Evolutionary conservation across 2,888 invertebrate species (phyloP), one percentile per base, ranked within the genome.

Genomic region (Sarcophaga caerulescens): DNA sequence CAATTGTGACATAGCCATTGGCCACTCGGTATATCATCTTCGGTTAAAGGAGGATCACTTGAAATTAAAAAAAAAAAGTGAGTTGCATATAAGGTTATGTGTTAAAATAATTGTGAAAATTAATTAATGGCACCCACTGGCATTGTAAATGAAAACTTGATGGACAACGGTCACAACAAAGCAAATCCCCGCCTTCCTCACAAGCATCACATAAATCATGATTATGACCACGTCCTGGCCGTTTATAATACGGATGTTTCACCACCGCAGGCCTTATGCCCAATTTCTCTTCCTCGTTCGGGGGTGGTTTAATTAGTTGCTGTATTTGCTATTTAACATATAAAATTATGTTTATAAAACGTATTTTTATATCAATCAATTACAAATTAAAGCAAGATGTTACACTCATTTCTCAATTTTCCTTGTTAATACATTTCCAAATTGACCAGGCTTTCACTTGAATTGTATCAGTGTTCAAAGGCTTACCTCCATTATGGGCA

Each of bases 141-240:
- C 99, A 99, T 89, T 97, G 96, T 84, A 98, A 94, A 94, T 99
- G 99, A 93, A 99, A 99, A 87, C 98, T 98, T 47, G 98, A 97
- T 1, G 98, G 98, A 90, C 99, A 99, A 87, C 96, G 96, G 93
- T 99, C 99, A 92, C 99, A 99, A 93, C 98, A 99, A 83, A 99
- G 96, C 59, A 99, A 94, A 93, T 98, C 98, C 3, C 99, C 99
- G 52, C 98, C 98, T 94, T 99, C 99, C 77, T 96, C 95, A 92
- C 99, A 99, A 78, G 98, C 97, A 94, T 98, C 98, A 92, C 99
- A 99, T 88, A 96, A 96, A 91, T 99, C 98, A 91, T 97, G 97
- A 93, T 98, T 98, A 91, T 97, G 97, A 10, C 97, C 97, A 90
- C 96, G 96, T n/a, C 97, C 97, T 87, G 97, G 97, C 85, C 97